Evolutionary conservation across 1,140 invertebrate species (phyloP).

Genomic region (Chironomus striatipennis): DNA sequence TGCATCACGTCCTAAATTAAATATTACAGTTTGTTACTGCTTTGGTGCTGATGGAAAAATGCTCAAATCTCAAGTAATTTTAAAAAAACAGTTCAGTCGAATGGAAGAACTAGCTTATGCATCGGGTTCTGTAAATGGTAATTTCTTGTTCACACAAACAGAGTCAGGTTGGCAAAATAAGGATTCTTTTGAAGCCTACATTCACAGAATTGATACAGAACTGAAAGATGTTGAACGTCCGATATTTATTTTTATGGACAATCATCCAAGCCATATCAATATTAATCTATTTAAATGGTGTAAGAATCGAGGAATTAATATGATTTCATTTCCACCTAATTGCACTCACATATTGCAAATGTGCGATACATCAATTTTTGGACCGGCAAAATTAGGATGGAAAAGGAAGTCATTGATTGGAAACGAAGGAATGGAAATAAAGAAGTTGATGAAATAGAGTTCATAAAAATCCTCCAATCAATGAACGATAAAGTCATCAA

Average conservation of each 20-base stretch:
- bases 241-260: constrained; percentile 40
- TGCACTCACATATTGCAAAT: constrained; percentile 41
- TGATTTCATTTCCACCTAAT: constrained; percentile 40
- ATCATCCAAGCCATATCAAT: constrained; percentile 38
- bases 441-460: constrained; percentile 25
- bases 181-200: constrained; percentile 40
- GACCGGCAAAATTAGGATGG: constrained; percentile 34
- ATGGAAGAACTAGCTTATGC: neutral
- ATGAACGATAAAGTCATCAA: neutral
- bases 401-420: constrained; percentile 29
- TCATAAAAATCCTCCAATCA: neutral
- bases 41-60: neutral
- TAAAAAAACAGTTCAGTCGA: neutral
- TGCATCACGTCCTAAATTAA: neutral
- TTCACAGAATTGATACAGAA: constrained; percentile 36
- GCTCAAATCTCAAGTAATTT: neutral
- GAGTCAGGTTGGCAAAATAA: constrained; percentile 40
- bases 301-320: constrained; percentile 35
- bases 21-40: neutral
- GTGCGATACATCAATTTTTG: constrained; percentile 38
- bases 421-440: constrained; percentile 28
- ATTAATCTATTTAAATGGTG: constrained; percentile 37
- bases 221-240: constrained; percentile 33
- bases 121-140: neutral
- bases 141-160: constrained; percentile 32